Evolutionary conservation across 2,888 invertebrate genomes (phyloP).

Genomic region (Odontothrips loti): DNA sequence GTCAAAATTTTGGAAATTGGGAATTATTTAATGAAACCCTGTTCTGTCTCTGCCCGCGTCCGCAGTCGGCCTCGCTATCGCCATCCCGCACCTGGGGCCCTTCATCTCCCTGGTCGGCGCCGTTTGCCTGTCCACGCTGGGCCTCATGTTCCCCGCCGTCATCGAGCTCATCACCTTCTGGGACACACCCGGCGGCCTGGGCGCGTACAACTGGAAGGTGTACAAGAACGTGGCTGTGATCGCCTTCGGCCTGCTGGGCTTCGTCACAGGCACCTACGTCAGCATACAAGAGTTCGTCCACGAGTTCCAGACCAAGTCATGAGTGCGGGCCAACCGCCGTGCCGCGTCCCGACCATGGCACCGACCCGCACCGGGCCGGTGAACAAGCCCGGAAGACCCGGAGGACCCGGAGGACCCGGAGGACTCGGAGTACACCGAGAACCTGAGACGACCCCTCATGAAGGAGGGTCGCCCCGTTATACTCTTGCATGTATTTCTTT

Average conservation of each 20-base stretch:
- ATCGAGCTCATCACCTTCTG: conserved; percentile 85
- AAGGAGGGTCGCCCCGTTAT: not conserved
- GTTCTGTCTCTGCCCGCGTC: conserved; percentile 38
- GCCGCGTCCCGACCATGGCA: not conserved
- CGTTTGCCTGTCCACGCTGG: conserved; percentile 84
- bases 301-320: too few relatives aligned
- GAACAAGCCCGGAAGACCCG: too few relatives aligned
- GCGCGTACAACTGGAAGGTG: conserved; percentile 68
- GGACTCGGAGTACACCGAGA: not conserved
- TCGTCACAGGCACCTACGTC: conserved; percentile 73
- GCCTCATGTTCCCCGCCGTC: conserved; percentile 85
- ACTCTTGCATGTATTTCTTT: conserved; percentile 13
- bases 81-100: conserved; percentile 83
- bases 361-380: not conserved
- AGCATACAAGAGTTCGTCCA: conserved; percentile 71
- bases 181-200: conserved; percentile 70
- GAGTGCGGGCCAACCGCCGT: conserved; percentile 31
- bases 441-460: not conserved
- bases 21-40: too few relatives aligned
- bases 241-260: conserved; percentile 69
- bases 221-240: conserved; percentile 71
- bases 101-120: conserved; percentile 95
- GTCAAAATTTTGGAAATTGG: too few relatives aligned
- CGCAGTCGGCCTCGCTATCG: conserved; percentile 68
- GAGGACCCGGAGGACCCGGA: too few relatives aligned